Percentiles rank a stretch among this genome's conserved stretches.
Conservation (phyloP, 1,140 invertebrate genomes). For the Doryteuthis pealeii region DNA sequence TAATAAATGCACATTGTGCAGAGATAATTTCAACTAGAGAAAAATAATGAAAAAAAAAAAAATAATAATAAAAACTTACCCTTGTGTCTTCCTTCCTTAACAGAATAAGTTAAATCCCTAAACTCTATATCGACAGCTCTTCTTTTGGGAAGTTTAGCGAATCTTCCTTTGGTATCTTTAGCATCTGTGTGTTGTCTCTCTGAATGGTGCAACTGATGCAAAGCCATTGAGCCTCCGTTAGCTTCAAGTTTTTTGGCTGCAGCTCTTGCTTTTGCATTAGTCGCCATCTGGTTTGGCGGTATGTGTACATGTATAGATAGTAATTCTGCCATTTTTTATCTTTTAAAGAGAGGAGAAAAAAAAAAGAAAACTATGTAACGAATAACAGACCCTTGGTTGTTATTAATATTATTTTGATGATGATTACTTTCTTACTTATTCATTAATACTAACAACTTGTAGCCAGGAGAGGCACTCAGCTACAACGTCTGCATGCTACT, state of each 20-base stretch:
- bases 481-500: too few relatives aligned
- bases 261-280: neutral
- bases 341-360: neutral
- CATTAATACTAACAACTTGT: too few relatives aligned
- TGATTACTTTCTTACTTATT: too few relatives aligned
- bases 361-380: too few relatives aligned
- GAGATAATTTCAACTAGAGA: too few relatives aligned
- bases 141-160: conserved; percentile 68
- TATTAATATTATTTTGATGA: too few relatives aligned
- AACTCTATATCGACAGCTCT: conserved; percentile 87
- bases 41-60: too few relatives aligned
- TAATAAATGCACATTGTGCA: too few relatives aligned
- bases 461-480: too few relatives aligned
- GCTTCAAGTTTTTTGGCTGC: conserved; percentile 16
- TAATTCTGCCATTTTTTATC: conserved; percentile 46
- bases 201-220: conserved; percentile 7
- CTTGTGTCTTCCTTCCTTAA: conserved; percentile 76
- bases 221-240: conserved; percentile 19
- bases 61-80: conserved; percentile 58
- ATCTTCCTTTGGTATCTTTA: conserved; percentile 28
- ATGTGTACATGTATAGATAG: conserved; percentile 53
- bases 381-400: too few relatives aligned
- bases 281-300: conserved; percentile 32
- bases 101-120: conserved; percentile 79
- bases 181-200: conserved; percentile 6